These are phyloP conservation scores for Melitaea athalia DNA, from an alignment of 2,888 invertebrate species.

Conservation along the genomic window DNA sequence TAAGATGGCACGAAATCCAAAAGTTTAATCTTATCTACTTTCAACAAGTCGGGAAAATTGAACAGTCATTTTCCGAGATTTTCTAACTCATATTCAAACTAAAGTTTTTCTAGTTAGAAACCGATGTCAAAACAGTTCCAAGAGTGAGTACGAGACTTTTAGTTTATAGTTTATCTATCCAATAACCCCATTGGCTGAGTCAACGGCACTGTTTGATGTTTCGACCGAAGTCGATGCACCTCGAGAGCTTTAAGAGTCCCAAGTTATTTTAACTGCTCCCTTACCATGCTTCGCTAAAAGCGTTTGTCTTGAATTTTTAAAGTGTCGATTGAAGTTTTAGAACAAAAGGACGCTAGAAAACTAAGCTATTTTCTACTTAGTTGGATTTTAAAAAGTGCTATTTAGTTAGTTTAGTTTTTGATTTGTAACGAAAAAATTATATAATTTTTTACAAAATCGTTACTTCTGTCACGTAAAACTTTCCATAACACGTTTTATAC, in stretches of 20 bases:
- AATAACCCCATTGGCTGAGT: constrained; percentile 66
- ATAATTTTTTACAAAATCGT: too few relatives aligned
- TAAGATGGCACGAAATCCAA: constrained; percentile 28
- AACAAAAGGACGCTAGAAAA: constrained; percentile 47
- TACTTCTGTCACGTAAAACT: too few relatives aligned
- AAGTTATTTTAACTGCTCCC: constrained; percentile 69
- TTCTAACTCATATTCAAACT: constrained; percentile 21
- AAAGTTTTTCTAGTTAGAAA: constrained; percentile 22
- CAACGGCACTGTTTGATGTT: constrained; percentile 65
- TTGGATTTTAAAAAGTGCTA: constrained; percentile 18
- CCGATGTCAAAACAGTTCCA: constrained; percentile 30
- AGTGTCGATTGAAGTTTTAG: constrained; percentile 70
- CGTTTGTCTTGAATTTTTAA: constrained; percentile 77
- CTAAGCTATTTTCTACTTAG: constrained; percentile 20
- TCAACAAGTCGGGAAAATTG: constrained; percentile 24
- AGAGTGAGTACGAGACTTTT: constrained; percentile 24
- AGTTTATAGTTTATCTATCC: constrained; percentile 57
- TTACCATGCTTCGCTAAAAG: constrained; percentile 65
- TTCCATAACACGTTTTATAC: too few relatives aligned
- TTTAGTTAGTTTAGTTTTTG: not conserved
- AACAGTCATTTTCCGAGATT: constrained; percentile 29
- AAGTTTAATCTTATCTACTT: constrained; percentile 35
- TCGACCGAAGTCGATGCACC: constrained; percentile 50
- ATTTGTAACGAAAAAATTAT: too few relatives aligned
- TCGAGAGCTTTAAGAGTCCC: constrained; percentile 56